phyloP scores from a whole-genome alignment of 2,888 invertebrate species.

The Erebia palarica region DNA sequence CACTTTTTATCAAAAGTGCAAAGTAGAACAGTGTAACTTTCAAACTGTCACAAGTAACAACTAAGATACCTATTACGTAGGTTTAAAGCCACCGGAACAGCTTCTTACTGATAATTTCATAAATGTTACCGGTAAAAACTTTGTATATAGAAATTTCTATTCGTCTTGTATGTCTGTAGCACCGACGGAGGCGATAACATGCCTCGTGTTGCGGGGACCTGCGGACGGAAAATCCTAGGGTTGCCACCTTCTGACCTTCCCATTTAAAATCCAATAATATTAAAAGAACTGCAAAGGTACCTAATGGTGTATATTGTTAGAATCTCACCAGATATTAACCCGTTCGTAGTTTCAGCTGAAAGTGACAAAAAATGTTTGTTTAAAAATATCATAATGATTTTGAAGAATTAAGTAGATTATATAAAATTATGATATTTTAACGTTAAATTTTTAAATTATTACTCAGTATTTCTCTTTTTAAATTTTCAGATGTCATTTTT shows the following conservation, averaged over 20 bases:
- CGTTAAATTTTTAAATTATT: not conserved
- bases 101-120: conserved; percentile 47
- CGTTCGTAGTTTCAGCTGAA: too few species aligned
- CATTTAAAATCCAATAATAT: not conserved
- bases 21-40: conserved; percentile 27
- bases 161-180: conserved; percentile 61
- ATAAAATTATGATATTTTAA: too few species aligned
- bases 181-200: conserved; percentile 71
- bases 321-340: too few species aligned
- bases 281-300: not conserved
- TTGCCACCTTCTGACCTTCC: conserved; percentile 42
- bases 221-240: conserved; percentile 55
- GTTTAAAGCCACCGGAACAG: conserved; percentile 32
- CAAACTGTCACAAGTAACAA: conserved; percentile 22
- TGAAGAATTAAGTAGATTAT: too few species aligned
- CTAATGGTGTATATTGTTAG: too few species aligned
- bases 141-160: conserved; percentile 66
- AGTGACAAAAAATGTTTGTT: too few species aligned
- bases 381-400: too few species aligned
- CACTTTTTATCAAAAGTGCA: not conserved
- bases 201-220: conserved; percentile 66
- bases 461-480: not conserved
- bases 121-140: conserved; percentile 56
- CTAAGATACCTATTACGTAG: conserved; percentile 8
- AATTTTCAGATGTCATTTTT: conserved; percentile 1